Evolutionary conservation across 2,113 vertebrate species (phyloP).

Genomic region (Clarias magur): DNA sequence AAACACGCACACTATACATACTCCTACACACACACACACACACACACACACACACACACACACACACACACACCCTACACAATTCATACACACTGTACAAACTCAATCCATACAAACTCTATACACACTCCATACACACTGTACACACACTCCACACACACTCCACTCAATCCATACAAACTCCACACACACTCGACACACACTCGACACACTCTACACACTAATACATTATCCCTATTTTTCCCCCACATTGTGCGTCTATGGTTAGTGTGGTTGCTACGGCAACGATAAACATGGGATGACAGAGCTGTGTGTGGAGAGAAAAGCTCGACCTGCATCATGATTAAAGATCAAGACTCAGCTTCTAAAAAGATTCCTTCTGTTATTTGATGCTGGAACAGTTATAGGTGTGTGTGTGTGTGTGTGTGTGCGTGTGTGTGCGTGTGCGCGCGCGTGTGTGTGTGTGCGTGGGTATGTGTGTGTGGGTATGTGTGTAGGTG

Average conservation of each 20-base stretch:
- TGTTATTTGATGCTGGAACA: conserved; percentile 50
- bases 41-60: too few species aligned
- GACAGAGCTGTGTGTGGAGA: background rate
- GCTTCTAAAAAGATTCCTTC: background rate
- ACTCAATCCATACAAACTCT: too few species aligned
- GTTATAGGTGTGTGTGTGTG: conserved; percentile 47
- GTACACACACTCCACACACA: too few species aligned
- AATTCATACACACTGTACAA: background rate
- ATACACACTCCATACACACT: background rate
- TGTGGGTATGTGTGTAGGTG: background rate
- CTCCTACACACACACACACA: background rate
- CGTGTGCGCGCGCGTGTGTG: conserved; percentile 5
- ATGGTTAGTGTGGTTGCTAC: background rate
- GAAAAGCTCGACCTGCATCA: conserved; percentile 56
- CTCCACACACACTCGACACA: background rate
- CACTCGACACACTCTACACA: too few species aligned
- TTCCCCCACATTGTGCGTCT: background rate
- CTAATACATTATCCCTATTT: background rate
- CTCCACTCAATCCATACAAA: background rate
- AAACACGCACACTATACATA: background rate
- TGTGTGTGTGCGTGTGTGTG: conserved; percentile 5
- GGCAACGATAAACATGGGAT: background rate
- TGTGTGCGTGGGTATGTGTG: conserved; percentile 7
- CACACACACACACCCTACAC: too few species aligned
- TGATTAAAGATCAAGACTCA: background rate